phyloP scores from a whole-genome alignment of 53 echinoderm and acorn worm genomes.

The Holothuria leucospilota region DNA sequence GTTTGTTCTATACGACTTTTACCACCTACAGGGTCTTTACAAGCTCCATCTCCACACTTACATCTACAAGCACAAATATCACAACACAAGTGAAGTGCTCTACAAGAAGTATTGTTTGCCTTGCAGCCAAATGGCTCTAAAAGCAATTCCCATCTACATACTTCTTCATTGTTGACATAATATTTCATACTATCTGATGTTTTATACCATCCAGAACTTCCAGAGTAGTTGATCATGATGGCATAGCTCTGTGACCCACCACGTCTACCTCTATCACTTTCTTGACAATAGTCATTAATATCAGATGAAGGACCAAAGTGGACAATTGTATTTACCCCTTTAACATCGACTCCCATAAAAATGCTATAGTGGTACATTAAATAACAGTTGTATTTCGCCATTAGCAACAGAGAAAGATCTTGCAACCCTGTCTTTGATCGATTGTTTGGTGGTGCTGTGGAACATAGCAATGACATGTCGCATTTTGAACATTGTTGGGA shows the following conservation, averaged over 20 bases:
- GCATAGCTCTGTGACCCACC: constrained; percentile 47
- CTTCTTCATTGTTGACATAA: constrained; percentile 7
- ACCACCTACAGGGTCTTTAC: not conserved
- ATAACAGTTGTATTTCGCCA: constrained; percentile 43
- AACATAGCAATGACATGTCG: not conserved
- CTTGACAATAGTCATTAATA: constrained; percentile 52
- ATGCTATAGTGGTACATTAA: constrained; percentile 57
- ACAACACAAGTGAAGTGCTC: constrained; percentile 41
- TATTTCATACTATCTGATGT: constrained; percentile 14
- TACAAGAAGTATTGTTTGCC: not conserved
- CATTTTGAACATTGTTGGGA: no score
- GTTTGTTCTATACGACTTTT: not conserved
- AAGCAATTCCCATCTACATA: constrained; percentile 35
- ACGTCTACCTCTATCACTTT: constrained; percentile 46
- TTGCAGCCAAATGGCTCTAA: constrained; percentile 21
- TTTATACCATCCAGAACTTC: constrained; percentile 1
- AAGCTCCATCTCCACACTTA: constrained; percentile 5
- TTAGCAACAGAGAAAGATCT: constrained; percentile 13
- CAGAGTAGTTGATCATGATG: constrained; percentile 29
- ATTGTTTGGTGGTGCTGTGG: constrained; percentile 27
- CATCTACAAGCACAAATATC: constrained; percentile 50
- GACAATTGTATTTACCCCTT: constrained; percentile 45
- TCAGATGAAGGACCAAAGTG: constrained; percentile 53
- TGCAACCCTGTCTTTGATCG: constrained; percentile 21
- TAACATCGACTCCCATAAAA: constrained; percentile 62